phyloP scores from a whole-genome alignment of 2,797 vertebrate species.

The Trematomus bernacchii region DNA sequence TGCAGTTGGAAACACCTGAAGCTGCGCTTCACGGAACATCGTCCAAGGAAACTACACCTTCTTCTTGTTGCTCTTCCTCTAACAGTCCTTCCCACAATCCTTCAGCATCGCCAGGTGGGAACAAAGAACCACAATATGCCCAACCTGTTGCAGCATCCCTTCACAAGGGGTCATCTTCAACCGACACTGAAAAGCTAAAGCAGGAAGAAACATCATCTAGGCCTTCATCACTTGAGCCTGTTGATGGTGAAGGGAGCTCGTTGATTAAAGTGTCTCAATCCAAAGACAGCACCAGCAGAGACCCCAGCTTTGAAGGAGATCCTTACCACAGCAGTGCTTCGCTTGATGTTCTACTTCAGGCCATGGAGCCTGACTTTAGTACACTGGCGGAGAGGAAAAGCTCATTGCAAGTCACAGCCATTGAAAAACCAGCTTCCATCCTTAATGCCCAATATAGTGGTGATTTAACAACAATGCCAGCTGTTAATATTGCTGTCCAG shows the following conservation, averaged over 20 bases:
- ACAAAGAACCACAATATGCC: constrained; percentile 84
- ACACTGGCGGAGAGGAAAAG: constrained; percentile 90
- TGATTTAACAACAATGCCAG: constrained; percentile 82
- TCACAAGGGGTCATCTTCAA: constrained; percentile 58
- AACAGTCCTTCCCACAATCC: constrained; percentile 74
- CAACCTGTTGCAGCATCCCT: constrained; percentile 59
- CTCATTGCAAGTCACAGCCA: constrained; percentile 80
- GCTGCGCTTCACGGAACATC: constrained; percentile 69
- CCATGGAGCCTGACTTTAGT: constrained; percentile 98
- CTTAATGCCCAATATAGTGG: constrained; percentile 73
- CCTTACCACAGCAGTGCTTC: constrained; percentile 88
- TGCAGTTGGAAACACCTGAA: constrained; percentile 86
- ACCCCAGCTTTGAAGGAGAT: constrained; percentile 81
- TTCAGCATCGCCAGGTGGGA: constrained; percentile 70
- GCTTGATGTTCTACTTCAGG: constrained; percentile 96
- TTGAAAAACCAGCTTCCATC: constrained; percentile 86
- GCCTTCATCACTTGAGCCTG: constrained; percentile 76
- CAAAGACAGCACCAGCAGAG: constrained; percentile 81
- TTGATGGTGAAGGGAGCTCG: constrained; percentile 69
- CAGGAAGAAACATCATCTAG: constrained; percentile 71
- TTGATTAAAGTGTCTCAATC: constrained; percentile 68
- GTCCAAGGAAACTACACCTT: constrained; percentile 68
- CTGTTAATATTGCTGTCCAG: constrained; percentile 79
- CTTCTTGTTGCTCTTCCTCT: constrained; percentile 71
- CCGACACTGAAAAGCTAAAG: constrained; percentile 71